These are phyloP conservation scores for Altica lythri DNA, from an alignment of 2,888 invertebrate genomes.

Conservation along the genomic window DNA sequence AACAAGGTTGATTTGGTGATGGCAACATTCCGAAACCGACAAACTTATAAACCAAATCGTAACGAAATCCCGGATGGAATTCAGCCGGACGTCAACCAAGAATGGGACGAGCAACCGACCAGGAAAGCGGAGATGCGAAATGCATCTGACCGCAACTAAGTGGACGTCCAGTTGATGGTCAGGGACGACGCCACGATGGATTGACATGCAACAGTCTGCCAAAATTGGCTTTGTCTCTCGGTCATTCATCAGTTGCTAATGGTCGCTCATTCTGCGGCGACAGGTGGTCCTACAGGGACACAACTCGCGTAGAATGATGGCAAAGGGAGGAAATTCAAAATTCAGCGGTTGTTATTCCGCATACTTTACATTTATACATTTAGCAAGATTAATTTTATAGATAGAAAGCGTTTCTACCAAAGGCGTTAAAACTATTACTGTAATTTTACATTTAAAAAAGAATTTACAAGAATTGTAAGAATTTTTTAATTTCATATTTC, in stretches of 20 bases:
- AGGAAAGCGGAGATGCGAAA: slow-evolving; percentile 14
- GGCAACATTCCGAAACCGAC: background rate
- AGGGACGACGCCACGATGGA: slow-evolving; percentile 29
- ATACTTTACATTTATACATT: background rate
- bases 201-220: slow-evolving; percentile 51
- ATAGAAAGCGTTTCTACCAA: too few species aligned
- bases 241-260: slow-evolving; percentile 56
- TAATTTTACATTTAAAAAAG: too few species aligned
- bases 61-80: slow-evolving; percentile 7
- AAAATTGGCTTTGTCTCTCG: slow-evolving; percentile 56
- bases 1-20: too few species aligned
- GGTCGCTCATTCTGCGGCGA: slow-evolving; percentile 51
- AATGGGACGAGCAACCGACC: slow-evolving; percentile 20
- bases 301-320: too few species aligned
- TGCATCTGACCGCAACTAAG: slow-evolving; percentile 29
- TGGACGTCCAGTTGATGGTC: slow-evolving; percentile 31
- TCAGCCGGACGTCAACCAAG: slow-evolving; percentile 17
- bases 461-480: too few species aligned
- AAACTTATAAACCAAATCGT: slow-evolving; percentile 12
- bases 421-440: too few species aligned
- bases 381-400: too few species aligned
- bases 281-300: slow-evolving; percentile 45
- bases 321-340: background rate
- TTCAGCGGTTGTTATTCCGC: background rate
- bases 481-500: too few species aligned